A percentile compares a stretch with the other conserved stretches of the same genome.
phyloP scores from a whole-genome alignment of 2,797 vertebrate genomes.

The Leptatherina wallacei region DNA sequence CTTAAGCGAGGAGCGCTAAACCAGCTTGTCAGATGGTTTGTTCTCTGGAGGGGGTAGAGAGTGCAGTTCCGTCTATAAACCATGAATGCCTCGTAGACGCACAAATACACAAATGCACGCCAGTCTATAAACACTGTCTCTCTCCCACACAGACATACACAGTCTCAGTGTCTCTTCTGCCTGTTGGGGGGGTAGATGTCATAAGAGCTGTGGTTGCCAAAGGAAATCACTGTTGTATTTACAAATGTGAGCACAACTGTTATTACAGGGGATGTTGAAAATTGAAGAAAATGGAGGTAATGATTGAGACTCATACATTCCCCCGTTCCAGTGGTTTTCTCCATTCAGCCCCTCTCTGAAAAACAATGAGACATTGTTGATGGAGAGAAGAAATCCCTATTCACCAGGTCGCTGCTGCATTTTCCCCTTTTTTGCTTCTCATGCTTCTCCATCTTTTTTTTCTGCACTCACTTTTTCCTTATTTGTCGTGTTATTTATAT shows the following conservation, averaged over 20 bases:
- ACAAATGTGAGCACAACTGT: conserved; percentile 64
- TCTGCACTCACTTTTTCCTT: conserved; percentile 73
- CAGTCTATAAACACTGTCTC: conserved; percentile 42
- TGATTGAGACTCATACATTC: conserved; percentile 72
- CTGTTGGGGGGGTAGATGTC: conserved; percentile 60
- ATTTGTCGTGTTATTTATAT: conserved; percentile 78
- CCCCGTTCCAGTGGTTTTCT: conserved; percentile 64
- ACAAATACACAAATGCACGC: conserved; percentile 51
- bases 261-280: conserved; percentile 66
- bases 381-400: conserved; percentile 57
- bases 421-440: conserved; percentile 19
- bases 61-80: conserved; percentile 42
- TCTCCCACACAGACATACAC: conserved; percentile 39
- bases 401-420: conserved; percentile 35
- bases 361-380: conserved; percentile 79
- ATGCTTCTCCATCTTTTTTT: conserved; percentile 46
- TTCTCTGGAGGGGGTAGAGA: conserved; percentile 38
- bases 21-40: conserved; percentile 37
- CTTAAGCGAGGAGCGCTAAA: conserved; percentile 11
- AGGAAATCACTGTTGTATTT: conserved; percentile 70
- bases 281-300: conserved; percentile 53
- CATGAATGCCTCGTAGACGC: conserved; percentile 21
- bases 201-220: conserved; percentile 54
- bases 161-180: conserved; percentile 45
- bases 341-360: conserved; percentile 16